These are phyloP conservation scores for Lordiphosa andalusiaca DNA, from an alignment of 2,888 invertebrate species.

Conservation along the genomic window DNA sequence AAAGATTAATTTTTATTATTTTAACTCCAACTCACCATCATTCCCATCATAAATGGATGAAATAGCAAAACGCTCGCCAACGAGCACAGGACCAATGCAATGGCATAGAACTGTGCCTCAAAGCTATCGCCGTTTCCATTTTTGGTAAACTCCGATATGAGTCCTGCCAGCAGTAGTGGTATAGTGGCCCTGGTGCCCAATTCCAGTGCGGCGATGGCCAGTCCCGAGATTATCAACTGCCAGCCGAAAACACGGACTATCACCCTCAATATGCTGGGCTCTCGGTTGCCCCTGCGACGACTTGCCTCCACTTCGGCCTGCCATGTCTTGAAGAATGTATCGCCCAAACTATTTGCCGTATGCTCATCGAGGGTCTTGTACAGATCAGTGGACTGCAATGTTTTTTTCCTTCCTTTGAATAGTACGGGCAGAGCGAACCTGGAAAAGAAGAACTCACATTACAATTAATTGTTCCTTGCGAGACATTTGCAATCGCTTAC, in stretches of 20 bases:
- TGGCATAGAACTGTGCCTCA: slow-evolving; percentile 88
- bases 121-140: slow-evolving; percentile 33
- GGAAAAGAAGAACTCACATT: slow-evolving; percentile 55
- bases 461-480: slow-evolving; percentile 11
- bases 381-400: slow-evolving; percentile 87
- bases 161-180: slow-evolving; percentile 84
- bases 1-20: no score
- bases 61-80: slow-evolving; percentile 87
- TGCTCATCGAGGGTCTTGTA: slow-evolving; percentile 86
- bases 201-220: slow-evolving; percentile 83
- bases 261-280: slow-evolving; percentile 79
- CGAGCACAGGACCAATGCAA: slow-evolving; percentile 86
- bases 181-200: slow-evolving; percentile 84
- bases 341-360: slow-evolving; percentile 84
- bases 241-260: slow-evolving; percentile 83
- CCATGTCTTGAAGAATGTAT: slow-evolving; percentile 83
- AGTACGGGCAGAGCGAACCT: slow-evolving; percentile 90
- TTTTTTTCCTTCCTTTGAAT: slow-evolving; percentile 86
- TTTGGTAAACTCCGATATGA: slow-evolving; percentile 83
- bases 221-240: slow-evolving; percentile 82
- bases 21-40: slow-evolving; percentile 64
- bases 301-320: slow-evolving; percentile 81
- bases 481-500: neutral
- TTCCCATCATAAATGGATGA: slow-evolving; percentile 89
- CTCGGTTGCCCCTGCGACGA: slow-evolving; percentile 64